Percentiles rank a stretch among this genome's conserved stretches.
These are phyloP conservation scores for Sander lucioperca DNA, from an alignment of 2,113 vertebrate genomes.

Conservation along the genomic window DNA sequence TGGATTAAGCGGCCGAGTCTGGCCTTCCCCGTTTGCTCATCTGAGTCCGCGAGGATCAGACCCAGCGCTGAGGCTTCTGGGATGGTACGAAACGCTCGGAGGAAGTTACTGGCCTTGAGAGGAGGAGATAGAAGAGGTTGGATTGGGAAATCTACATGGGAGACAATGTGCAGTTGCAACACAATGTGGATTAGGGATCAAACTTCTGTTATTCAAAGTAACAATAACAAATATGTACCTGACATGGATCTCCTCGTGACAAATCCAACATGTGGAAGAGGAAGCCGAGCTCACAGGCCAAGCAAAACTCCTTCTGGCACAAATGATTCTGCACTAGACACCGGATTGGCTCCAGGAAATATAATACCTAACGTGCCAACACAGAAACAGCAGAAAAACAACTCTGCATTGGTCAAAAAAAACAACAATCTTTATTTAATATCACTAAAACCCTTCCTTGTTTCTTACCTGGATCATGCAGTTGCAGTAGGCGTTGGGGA, in stretches of 20 bases:
- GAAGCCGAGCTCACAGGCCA: constrained; percentile 97
- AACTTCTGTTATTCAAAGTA: neutral
- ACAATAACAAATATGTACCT: constrained; percentile 79
- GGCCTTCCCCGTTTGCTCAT: constrained; percentile 96
- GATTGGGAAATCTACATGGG: neutral
- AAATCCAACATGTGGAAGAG: constrained; percentile 99
- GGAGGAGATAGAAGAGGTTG: neutral
- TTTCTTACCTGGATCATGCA: constrained; percentile 96
- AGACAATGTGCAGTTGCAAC: neutral
- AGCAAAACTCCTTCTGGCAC: constrained; percentile 98
- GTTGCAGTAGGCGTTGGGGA: constrained; percentile 99
- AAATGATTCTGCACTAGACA: constrained; percentile 98
- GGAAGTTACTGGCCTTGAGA: constrained; percentile 94
- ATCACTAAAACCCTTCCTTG: neutral
- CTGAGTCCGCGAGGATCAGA: constrained; percentile 95
- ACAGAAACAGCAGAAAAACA: constrained; percentile 2
- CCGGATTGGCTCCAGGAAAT: constrained; percentile 95
- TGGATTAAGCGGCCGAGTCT: constrained; percentile 94
- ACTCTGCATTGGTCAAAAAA: neutral
- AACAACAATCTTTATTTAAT: neutral
- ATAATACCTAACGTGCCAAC: constrained; percentile 87
- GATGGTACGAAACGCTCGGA: constrained; percentile 97
- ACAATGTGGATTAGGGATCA: neutral
- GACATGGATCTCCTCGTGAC: constrained; percentile 96
- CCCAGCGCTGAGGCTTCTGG: constrained; percentile 96